These are phyloP conservation scores for Hemaris fuciformis DNA, from an alignment of 2,888 invertebrate species.

Conservation along the genomic window DNA sequence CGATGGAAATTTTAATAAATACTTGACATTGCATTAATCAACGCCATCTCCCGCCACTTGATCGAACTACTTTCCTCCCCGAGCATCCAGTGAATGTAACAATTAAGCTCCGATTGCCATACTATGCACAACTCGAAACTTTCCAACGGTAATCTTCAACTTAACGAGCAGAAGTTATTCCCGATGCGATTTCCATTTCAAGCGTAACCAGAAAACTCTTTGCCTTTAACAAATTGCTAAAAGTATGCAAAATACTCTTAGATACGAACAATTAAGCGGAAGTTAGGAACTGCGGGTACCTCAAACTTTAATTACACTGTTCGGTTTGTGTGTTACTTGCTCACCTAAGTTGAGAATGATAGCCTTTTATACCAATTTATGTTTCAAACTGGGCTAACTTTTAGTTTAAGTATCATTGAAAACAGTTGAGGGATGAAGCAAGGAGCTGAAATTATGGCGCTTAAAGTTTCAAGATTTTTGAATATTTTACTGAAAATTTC, in stretches of 20 bases:
- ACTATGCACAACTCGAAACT: neutral
- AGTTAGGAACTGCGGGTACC: neutral
- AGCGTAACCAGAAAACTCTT: neutral
- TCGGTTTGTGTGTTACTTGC: slow-evolving; percentile 11
- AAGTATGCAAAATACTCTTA: slow-evolving; percentile 5
- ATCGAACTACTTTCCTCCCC: neutral
- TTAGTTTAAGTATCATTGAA: slow-evolving; percentile 3
- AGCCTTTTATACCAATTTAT: slow-evolving; percentile 46
- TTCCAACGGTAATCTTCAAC: neutral
- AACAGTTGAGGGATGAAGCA: slow-evolving; percentile 1
- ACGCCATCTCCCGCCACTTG: neutral
- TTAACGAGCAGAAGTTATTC: slow-evolving; percentile 4
- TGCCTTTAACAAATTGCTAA: slow-evolving; percentile 9
- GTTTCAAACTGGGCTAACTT: slow-evolving; percentile 32
- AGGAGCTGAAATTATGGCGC: neutral
- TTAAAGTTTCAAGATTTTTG: neutral
- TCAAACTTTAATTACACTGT: slow-evolving; percentile 12
- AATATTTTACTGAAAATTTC: neutral
- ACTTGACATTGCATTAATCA: neutral
- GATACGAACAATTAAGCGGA: slow-evolving; percentile 6
- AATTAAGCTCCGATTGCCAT: neutral
- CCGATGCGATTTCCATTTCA: neutral
- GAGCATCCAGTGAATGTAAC: neutral
- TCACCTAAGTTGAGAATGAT: slow-evolving; percentile 26
- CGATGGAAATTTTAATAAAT: neutral